Evolutionary conservation across 1,140 invertebrate species (phyloP).

Genomic region (Eriosoma lanigerum): DNA sequence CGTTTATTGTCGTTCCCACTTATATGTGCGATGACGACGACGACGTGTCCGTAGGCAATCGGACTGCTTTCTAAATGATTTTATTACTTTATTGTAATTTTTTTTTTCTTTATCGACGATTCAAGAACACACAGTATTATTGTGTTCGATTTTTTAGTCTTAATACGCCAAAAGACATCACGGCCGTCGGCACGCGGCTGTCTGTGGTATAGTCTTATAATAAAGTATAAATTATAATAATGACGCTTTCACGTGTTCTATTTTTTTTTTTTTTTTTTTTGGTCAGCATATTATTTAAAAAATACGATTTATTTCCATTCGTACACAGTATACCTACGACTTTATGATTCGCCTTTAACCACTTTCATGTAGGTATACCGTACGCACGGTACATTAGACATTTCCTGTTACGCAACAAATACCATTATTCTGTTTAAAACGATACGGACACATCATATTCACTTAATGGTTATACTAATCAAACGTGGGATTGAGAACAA

Average conservation of each 20-base stretch:
- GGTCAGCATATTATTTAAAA: background rate
- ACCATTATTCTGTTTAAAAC: no score
- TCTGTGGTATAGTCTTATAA: background rate
- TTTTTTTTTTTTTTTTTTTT: no score
- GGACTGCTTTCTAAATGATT: slow-evolving; percentile 9
- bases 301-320: background rate
- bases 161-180: background rate
- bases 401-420: background rate
- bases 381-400: background rate
- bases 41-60: background rate
- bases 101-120: background rate
- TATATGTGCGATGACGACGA: background rate
- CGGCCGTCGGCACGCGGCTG: background rate
- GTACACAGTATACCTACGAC: background rate
- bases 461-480: background rate
- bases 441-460: background rate
- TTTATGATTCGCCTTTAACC: no score
- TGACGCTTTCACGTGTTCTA: background rate
- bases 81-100: background rate
- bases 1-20: slow-evolving; percentile 16
- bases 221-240: no score
- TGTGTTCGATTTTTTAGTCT: background rate
- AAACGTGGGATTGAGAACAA: background rate
- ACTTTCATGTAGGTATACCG: background rate
- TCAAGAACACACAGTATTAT: background rate